Percentiles rank a stretch among this genome's conserved stretches.
Conservation (phyloP, 2,888 invertebrate species). For the Tromatobia lineatoria region DNA sequence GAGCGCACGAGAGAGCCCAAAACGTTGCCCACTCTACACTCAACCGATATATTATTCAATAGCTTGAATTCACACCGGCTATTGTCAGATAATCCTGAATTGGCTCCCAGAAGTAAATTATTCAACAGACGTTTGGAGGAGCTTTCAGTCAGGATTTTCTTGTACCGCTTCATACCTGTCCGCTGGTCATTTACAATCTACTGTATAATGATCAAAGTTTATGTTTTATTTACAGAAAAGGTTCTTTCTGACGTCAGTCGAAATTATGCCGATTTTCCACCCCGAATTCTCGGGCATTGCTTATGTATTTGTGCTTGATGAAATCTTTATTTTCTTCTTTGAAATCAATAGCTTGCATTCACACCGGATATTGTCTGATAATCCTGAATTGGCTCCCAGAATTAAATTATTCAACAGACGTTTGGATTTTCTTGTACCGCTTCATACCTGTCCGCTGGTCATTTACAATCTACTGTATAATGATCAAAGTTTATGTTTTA, state of each 20-base stretch:
- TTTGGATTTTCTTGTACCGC: background rate
- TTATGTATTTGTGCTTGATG: background rate
- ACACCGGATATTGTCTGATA: slow-evolving; percentile 36
- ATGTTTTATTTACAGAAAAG: background rate
- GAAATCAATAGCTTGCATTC: slow-evolving; percentile 24
- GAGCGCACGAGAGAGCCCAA: slow-evolving; percentile 14
- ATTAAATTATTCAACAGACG: slow-evolving; percentile 34
- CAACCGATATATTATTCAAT: slow-evolving; percentile 54
- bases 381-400: slow-evolving; percentile 15
- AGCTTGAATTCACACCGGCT: slow-evolving; percentile 39
- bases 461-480: background rate
- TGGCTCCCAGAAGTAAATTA: slow-evolving; percentile 20
- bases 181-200: background rate
- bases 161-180: background rate
- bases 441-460: background rate
- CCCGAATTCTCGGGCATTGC: background rate
- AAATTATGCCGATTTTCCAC: background rate
- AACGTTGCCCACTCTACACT: slow-evolving; percentile 35
- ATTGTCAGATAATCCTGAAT: slow-evolving; percentile 35
- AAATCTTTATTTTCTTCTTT: background rate
- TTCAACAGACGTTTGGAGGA: slow-evolving; percentile 11
- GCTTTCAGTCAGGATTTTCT: slow-evolving; percentile 10
- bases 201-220: background rate
- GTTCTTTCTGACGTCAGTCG: background rate
- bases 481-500: background rate